phyloP scores from a whole-genome alignment of 2,797 vertebrate species.

The Moxostoma hubbsi region DNA sequence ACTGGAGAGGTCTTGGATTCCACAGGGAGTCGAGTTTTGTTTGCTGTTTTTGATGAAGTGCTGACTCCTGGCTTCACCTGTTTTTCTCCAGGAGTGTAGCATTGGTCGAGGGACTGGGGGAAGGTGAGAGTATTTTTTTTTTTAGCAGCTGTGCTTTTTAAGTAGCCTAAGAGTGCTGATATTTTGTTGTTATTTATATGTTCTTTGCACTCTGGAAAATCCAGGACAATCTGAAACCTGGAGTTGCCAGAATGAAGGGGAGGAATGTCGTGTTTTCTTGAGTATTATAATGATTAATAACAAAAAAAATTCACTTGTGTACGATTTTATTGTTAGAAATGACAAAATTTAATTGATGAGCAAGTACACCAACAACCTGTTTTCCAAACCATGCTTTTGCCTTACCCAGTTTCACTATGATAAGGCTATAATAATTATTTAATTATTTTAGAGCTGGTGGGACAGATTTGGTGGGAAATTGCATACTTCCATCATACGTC shows the following conservation, averaged over 20 bases:
- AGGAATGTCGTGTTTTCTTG: not conserved
- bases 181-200: not conserved
- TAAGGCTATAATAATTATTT: too few relatives aligned
- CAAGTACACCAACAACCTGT: too few relatives aligned
- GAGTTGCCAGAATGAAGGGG: not conserved
- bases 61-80: conserved; percentile 68
- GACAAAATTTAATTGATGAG: too few relatives aligned
- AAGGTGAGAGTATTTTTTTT: conserved; percentile 47
- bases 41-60: conserved; percentile 72
- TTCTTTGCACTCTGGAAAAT: conserved; percentile 15
- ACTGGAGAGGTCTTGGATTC: conserved; percentile 46
- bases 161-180: conserved; percentile 62
- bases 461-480: too few relatives aligned
- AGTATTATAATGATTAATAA: not conserved
- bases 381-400: too few relatives aligned
- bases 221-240: conserved; percentile 1
- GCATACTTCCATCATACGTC: too few relatives aligned
- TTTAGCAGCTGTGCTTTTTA: conserved; percentile 53
- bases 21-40: conserved; percentile 65
- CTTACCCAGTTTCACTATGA: too few relatives aligned
- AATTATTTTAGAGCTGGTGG: too few relatives aligned
- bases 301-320: too few relatives aligned
- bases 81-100: conserved; percentile 58
- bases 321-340: too few relatives aligned
- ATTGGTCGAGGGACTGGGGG: conserved; percentile 35